Percentiles rank a stretch among this genome's conserved stretches.
Evolutionary conservation across 1,140 invertebrate genomes (phyloP).

Genomic region (Drosophila willistoni): DNA sequence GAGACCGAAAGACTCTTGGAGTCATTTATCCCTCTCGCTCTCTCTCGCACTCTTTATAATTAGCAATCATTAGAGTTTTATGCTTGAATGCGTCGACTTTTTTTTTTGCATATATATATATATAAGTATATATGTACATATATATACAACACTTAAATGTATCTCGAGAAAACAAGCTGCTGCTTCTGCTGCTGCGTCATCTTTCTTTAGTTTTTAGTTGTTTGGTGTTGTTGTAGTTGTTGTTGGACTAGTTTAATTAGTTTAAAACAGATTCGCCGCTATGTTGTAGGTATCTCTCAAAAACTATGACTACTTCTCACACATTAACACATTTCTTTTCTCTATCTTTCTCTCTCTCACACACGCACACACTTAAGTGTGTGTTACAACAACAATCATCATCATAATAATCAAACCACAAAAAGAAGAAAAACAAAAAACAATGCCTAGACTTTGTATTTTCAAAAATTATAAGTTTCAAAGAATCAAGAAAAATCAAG

Average conservation of each 20-base stretch:
- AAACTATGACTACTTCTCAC: conserved; percentile 58
- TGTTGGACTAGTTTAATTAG: conserved; percentile 69
- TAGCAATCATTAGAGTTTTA: conserved; percentile 75
- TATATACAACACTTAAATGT: conserved; percentile 27
- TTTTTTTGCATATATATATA: conserved; percentile 39
- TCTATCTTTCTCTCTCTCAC: background rate
- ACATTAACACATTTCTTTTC: conserved; percentile 72
- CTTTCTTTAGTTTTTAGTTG: conserved; percentile 13
- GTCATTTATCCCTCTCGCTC: conserved; percentile 18
- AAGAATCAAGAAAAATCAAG: conserved; percentile 64
- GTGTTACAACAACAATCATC: conserved; percentile 40
- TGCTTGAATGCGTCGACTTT: conserved; percentile 70
- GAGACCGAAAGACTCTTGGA: conserved; percentile 50
- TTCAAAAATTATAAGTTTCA: conserved; percentile 70
- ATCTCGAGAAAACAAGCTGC: conserved; percentile 49
- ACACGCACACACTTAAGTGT: background rate
- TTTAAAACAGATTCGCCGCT: conserved; percentile 59
- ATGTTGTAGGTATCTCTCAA: conserved; percentile 38
- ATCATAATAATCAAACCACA: conserved; percentile 58
- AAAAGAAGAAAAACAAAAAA: conserved; percentile 52
- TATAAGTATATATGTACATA: conserved; percentile 15
- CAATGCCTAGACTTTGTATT: conserved; percentile 78
- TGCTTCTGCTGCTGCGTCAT: conserved; percentile 52
- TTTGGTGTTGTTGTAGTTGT: conserved; percentile 14
- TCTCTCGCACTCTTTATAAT: conserved; percentile 69